These are phyloP conservation scores for Ciconia maguari DNA, from an alignment of 2,113 vertebrate species.

Conservation along the genomic window DNA sequence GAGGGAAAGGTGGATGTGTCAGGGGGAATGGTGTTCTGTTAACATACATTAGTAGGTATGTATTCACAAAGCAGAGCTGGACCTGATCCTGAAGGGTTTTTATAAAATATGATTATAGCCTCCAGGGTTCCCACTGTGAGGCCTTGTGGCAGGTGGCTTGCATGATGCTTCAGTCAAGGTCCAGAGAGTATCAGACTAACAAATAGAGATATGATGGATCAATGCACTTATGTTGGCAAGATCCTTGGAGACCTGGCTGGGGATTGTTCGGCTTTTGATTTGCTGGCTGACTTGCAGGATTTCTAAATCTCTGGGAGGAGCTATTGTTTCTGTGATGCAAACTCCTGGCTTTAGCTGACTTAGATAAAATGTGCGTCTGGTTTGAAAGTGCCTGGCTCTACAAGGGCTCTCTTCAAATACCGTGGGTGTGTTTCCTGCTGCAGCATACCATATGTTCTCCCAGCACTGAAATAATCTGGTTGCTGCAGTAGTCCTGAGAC, in stretches of 20 bases:
- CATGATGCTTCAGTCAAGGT: background rate
- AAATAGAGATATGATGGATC: background rate
- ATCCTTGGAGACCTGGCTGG: background rate
- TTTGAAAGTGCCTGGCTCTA: constrained; percentile 10
- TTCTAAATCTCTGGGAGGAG: constrained; percentile 38
- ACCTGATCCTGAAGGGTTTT: background rate
- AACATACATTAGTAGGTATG: accelerated
- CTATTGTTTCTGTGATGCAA: constrained; percentile 15
- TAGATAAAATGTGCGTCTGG: background rate
- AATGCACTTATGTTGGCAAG: background rate
- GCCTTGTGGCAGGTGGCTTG: background rate
- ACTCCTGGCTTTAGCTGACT: background rate
- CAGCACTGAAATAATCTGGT: background rate
- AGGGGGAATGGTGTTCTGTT: background rate
- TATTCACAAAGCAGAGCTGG: background rate
- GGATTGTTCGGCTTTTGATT: background rate
- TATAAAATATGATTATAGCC: background rate
- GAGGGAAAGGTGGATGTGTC: accelerated
- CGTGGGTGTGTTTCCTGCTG: constrained; percentile 10
- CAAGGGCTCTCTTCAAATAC: background rate
- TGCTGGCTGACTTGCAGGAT: constrained; percentile 6
- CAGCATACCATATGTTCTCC: background rate
- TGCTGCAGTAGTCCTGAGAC: background rate
- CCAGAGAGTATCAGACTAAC: background rate
- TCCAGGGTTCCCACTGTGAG: background rate